A percentile compares a stretch with the other conserved stretches of the same genome.
These are phyloP conservation scores for Thunnus thynnus DNA, from an alignment of 2,113 vertebrate genomes.

Conservation along the genomic window DNA sequence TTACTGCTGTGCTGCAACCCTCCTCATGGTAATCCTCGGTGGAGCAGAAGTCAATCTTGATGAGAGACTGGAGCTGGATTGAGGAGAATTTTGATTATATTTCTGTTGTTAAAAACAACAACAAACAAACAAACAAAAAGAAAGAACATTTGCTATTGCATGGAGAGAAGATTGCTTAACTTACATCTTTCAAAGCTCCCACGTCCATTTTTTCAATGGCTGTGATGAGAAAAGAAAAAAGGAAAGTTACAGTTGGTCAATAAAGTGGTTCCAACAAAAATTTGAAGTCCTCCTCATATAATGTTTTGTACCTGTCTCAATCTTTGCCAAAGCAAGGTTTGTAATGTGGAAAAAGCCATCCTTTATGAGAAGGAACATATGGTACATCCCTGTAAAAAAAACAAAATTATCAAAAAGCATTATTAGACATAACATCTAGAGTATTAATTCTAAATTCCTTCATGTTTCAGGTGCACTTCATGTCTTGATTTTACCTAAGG, in stretches of 20 bases:
- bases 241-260: neutral
- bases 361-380: slow-evolving; percentile 89
- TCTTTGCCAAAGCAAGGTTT: slow-evolving; percentile 89
- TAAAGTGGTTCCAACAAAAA: neutral
- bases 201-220: slow-evolving; percentile 90
- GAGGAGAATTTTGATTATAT: slow-evolving; percentile 6
- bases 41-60: slow-evolving; percentile 89
- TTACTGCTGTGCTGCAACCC: slow-evolving; percentile 86
- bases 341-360: slow-evolving; percentile 91
- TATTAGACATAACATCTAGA: neutral
- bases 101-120: neutral
- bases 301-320: slow-evolving; percentile 86
- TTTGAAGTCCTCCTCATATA: neutral
- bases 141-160: neutral
- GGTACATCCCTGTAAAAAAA: slow-evolving; percentile 86
- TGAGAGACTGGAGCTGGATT: slow-evolving; percentile 89
- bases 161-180: neutral
- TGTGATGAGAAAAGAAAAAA: slow-evolving; percentile 66
- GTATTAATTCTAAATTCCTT: neutral
- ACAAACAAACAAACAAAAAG: neutral
- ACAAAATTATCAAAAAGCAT: neutral
- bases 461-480: neutral
- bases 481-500: slow-evolving; percentile 82
- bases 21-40: slow-evolving; percentile 86
- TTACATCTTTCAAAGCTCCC: slow-evolving; percentile 86